phyloP scores from a whole-genome alignment of 2,888 invertebrate genomes.

The Diplolepis rosae region DNA sequence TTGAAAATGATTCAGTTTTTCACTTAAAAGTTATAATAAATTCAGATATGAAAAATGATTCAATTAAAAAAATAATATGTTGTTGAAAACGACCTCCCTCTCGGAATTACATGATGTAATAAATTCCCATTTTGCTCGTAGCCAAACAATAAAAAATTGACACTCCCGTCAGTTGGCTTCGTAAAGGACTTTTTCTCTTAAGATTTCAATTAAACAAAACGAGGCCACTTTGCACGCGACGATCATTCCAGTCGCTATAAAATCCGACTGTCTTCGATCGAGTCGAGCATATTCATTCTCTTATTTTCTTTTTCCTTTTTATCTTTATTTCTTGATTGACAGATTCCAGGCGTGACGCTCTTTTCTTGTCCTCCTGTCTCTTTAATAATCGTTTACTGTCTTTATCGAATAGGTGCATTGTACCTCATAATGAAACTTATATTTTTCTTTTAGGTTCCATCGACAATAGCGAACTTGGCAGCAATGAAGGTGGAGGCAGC shows the following conservation, averaged over 20 bases:
- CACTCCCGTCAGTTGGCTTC: background rate
- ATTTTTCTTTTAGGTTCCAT: slow-evolving; percentile 68
- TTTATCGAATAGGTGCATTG: slow-evolving; percentile 55
- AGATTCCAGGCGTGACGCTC: slow-evolving; percentile 43
- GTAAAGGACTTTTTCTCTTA: slow-evolving; percentile 17
- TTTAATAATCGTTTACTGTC: slow-evolving; percentile 46
- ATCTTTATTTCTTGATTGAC: slow-evolving; percentile 39
- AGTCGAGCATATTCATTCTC: background rate
- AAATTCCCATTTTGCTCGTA: background rate
- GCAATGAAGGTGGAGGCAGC: slow-evolving; percentile 71
- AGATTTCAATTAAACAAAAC: slow-evolving; percentile 47
- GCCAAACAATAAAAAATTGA: slow-evolving; percentile 7
- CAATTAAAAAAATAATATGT: background rate
- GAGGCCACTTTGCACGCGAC: slow-evolving; percentile 37
- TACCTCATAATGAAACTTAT: slow-evolving; percentile 59
- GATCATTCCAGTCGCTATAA: slow-evolving; percentile 22
- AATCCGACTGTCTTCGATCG: slow-evolving; percentile 34
- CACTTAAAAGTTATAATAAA: too few species aligned
- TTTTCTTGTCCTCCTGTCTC: slow-evolving; percentile 36
- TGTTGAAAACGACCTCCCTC: background rate
- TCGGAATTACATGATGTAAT: background rate
- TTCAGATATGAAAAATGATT: background rate
- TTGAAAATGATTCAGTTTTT: too few species aligned
- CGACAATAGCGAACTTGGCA: slow-evolving; percentile 71
- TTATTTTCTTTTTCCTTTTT: slow-evolving; percentile 5